Percentiles rank a stretch among this genome's conserved stretches.
Evolutionary conservation across 2,113 vertebrate genomes (phyloP).

Genomic region (Corythaeola cristata): DNA sequence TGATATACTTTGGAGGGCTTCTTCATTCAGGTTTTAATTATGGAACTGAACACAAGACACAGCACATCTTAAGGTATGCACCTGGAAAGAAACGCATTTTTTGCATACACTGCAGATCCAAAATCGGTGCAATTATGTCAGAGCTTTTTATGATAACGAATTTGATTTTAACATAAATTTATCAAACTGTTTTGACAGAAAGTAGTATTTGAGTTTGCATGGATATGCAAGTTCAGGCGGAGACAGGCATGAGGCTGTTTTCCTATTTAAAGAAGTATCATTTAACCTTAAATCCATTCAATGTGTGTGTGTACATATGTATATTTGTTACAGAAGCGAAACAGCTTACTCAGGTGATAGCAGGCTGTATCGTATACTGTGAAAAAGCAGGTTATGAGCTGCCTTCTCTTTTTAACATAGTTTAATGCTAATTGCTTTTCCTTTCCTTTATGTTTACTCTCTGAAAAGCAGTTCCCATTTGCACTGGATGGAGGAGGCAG

Average conservation of each 20-base stretch:
- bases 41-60: conserved; percentile 32
- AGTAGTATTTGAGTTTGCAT: background rate
- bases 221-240: background rate
- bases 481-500: conserved; percentile 39
- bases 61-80: background rate
- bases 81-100: background rate
- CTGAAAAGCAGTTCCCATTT: conserved; percentile 13
- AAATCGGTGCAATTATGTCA: background rate
- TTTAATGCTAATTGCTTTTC: conserved; percentile 49
- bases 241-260: conserved; percentile 59
- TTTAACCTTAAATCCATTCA: conserved; percentile 23
- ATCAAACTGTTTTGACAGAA: background rate
- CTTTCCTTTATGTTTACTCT: conserved; percentile 39
- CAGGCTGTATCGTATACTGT: background rate
- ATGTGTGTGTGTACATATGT: background rate
- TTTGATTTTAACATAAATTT: conserved; percentile 6
- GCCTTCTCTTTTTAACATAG: background rate
- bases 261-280: conserved; percentile 13
- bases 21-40: conserved; percentile 58
- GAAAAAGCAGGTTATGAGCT: background rate
- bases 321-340: conserved; percentile 18
- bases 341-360: background rate
- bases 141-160: background rate
- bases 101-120: background rate
- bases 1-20: conserved; percentile 26